Conservation (phyloP, 2,113 vertebrate species). For the Tachuris rubrigastra region DNA sequence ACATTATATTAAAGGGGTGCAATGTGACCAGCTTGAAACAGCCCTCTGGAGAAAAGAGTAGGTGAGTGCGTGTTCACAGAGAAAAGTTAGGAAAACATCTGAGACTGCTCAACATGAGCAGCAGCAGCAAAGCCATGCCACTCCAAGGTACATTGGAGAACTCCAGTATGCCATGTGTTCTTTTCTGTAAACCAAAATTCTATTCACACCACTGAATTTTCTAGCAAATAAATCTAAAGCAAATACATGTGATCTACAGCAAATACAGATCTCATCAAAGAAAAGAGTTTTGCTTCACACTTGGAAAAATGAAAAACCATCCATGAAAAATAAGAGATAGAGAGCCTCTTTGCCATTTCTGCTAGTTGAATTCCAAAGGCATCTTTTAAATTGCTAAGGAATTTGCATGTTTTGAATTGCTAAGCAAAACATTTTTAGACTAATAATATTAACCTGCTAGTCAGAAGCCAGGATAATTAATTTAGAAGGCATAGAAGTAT, state of each 20-base stretch:
- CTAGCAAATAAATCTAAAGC: not conserved
- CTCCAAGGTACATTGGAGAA: not conserved
- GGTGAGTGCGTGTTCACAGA: not conserved
- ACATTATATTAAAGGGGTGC: not conserved
- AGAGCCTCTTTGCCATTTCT: not conserved
- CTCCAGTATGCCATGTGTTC: fast-evolving
- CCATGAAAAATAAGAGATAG: too few relatives aligned
- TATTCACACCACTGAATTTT: not conserved
- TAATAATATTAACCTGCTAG: not conserved
- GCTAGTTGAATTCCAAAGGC: not conserved
- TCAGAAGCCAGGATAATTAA: not conserved
- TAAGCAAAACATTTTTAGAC: not conserved
- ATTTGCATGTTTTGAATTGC: not conserved
- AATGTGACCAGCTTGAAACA: not conserved
- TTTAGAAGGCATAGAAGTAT: not conserved
- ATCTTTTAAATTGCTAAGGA: not conserved
- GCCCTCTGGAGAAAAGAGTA: not conserved
- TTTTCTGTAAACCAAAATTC: not conserved
- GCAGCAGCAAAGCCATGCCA: not conserved
- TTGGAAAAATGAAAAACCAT: not conserved
- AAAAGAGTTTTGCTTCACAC: not conserved
- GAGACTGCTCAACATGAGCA: not conserved
- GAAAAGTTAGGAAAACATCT: not conserved
- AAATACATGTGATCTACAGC: not conserved
- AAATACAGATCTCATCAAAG: not conserved